Evolutionary conservation across 2,113 vertebrate species (phyloP).

Genomic region (Parotia lawesii): DNA sequence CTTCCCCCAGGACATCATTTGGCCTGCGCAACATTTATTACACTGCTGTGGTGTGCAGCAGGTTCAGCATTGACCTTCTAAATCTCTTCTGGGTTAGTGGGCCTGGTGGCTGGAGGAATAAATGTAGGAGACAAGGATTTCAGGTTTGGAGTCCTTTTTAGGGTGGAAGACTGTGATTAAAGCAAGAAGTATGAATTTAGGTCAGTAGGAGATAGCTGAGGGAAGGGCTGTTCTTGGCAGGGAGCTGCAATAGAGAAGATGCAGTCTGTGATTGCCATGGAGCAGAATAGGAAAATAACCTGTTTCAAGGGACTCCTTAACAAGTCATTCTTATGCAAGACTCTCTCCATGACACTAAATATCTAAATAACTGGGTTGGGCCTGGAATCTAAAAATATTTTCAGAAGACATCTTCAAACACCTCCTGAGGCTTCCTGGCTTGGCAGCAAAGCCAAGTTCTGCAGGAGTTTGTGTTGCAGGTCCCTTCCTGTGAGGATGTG

Average conservation of each 20-base stretch:
- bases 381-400: background rate
- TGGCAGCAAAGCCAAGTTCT: background rate
- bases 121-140: background rate
- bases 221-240: background rate
- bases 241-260: background rate
- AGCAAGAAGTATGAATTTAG: background rate
- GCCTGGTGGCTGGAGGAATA: background rate
- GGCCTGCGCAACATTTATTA: background rate
- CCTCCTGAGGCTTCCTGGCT: background rate
- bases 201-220: background rate
- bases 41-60: background rate
- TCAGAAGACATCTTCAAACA: background rate
- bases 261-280: background rate
- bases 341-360: background rate
- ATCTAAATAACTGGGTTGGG: background rate
- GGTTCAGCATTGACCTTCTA: constrained; percentile 7
- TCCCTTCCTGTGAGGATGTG: background rate
- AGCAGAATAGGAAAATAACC: background rate
- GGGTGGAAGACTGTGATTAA: background rate
- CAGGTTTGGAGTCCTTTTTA: background rate
- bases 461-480: background rate
- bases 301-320: background rate
- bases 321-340: background rate
- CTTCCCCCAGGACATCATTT: constrained; percentile 12
- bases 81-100: background rate